A percentile compares a stretch with the other conserved stretches of the same genome.
Conservation (phyloP, 64 coral and sea anemone species). For the Montipora capricornis region DNA sequence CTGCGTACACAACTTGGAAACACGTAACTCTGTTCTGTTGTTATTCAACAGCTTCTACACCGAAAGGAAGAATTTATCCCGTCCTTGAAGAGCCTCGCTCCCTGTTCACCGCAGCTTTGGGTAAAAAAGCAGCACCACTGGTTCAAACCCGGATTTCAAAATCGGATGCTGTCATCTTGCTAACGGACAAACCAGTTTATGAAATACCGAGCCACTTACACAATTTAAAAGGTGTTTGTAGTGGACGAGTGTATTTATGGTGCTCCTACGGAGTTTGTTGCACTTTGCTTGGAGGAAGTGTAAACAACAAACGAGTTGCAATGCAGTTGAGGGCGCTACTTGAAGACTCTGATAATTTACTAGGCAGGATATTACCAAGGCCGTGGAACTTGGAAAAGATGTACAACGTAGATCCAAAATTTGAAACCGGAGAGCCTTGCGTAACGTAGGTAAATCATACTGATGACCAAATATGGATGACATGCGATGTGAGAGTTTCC, state of each 20-base stretch:
- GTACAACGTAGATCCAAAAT: background rate
- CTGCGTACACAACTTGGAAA: background rate
- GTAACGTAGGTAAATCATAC: background rate
- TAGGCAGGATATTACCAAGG: conserved; percentile 6
- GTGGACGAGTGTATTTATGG: background rate
- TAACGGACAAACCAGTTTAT: conserved; percentile 21
- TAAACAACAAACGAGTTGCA: conserved; percentile 7
- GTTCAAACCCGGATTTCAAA: conserved; percentile 16
- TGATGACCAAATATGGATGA: no score
- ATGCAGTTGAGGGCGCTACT: conserved; percentile 8
- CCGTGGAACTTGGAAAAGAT: conserved; percentile 26
- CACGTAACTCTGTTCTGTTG: background rate
- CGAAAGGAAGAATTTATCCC: background rate
- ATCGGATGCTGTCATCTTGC: background rate
- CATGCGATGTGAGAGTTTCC: background rate
- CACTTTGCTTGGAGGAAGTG: background rate
- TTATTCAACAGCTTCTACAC: background rate
- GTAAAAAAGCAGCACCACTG: background rate
- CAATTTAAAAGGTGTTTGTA: background rate
- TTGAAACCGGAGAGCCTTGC: background rate
- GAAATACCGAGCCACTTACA: background rate
- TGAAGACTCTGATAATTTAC: conserved; percentile 23
- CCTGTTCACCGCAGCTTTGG: background rate
- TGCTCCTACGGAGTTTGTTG: background rate
- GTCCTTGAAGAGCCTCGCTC: conserved; percentile 1